phyloP scores from a whole-genome alignment of 2,888 invertebrate species.

The Tineola bisselliella region DNA sequence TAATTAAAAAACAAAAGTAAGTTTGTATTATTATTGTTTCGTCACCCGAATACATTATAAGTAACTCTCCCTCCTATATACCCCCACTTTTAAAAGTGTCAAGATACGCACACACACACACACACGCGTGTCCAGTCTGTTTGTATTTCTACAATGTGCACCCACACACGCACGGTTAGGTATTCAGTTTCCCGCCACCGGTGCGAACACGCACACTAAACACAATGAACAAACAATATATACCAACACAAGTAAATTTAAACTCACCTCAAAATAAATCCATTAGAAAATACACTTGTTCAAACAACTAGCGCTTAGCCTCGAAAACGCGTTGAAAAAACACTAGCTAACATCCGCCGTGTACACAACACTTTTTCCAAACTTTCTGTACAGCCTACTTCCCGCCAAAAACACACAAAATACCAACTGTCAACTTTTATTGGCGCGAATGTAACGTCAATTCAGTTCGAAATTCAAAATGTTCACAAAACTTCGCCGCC shows the following conservation, averaged over 20 bases:
- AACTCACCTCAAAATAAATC: constrained; percentile 70
- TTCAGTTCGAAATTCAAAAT: constrained; percentile 27
- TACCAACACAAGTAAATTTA: constrained; percentile 66
- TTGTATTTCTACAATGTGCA: too few species aligned
- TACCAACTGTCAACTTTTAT: constrained; percentile 3
- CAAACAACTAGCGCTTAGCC: constrained; percentile 68
- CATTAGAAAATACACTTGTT: constrained; percentile 70
- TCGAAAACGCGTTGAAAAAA: constrained; percentile 68
- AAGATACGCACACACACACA: constrained; percentile 51
- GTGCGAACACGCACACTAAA: constrained; percentile 63
- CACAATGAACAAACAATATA: constrained; percentile 63
- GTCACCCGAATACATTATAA: constrained; percentile 66
- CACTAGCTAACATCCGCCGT: constrained; percentile 58
- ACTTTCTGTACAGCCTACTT: constrained; percentile 56
- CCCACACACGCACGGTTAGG: constrained; percentile 51
- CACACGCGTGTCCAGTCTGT: constrained; percentile 27
- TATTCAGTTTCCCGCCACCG: constrained; percentile 67
- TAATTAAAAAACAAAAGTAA: not conserved
- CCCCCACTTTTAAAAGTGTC: constrained; percentile 62
- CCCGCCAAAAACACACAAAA: constrained; percentile 38
- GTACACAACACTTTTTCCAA: constrained; percentile 44
- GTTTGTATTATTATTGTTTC: constrained; percentile 30
- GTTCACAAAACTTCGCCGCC: constrained; percentile 20
- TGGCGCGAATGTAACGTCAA: constrained; percentile 12
- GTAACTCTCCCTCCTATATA: constrained; percentile 47